Evolutionary conservation across 1,140 invertebrate genomes (phyloP).

Genomic region (Diorhabda elongata): DNA sequence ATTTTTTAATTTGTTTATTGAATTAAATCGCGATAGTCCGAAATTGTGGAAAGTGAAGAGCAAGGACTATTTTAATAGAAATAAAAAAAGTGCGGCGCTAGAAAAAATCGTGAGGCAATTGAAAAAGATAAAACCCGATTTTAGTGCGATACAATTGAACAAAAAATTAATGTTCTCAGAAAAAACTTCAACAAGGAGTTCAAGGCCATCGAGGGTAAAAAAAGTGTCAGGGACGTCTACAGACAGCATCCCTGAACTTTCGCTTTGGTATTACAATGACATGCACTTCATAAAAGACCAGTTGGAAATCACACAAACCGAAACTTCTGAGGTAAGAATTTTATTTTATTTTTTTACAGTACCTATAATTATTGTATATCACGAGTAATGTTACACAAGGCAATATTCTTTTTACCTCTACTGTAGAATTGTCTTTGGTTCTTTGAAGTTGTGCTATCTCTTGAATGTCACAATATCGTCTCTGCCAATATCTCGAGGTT

Average conservation of each 20-base stretch:
- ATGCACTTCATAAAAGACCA: too few species aligned
- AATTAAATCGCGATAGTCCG: background rate
- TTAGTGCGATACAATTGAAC: background rate
- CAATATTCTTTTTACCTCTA: too few species aligned
- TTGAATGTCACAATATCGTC: background rate
- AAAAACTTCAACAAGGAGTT: constrained; percentile 11
- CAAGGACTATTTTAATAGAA: constrained; percentile 4
- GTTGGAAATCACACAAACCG: too few species aligned
- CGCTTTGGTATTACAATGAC: constrained; percentile 13
- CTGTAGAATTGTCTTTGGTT: too few species aligned
- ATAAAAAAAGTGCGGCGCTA: background rate
- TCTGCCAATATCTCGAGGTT: constrained; percentile 8
- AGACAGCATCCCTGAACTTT: constrained; percentile 10
- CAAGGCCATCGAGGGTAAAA: constrained; percentile 9
- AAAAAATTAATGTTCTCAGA: constrained; percentile 7
- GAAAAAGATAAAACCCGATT: background rate
- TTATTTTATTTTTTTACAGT: too few species aligned
- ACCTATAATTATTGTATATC: too few species aligned
- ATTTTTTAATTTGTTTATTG: background rate
- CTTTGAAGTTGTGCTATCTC: too few species aligned
- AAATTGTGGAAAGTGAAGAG: background rate
- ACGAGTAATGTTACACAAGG: too few species aligned
- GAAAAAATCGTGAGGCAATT: background rate
- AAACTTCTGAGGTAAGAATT: too few species aligned
- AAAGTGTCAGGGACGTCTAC: constrained; percentile 7